Evolutionary conservation across 2,888 invertebrate genomes (phyloP), one percentile per base, ranked within the genome.

Genomic region (Therioaphis trifolii): DNA sequence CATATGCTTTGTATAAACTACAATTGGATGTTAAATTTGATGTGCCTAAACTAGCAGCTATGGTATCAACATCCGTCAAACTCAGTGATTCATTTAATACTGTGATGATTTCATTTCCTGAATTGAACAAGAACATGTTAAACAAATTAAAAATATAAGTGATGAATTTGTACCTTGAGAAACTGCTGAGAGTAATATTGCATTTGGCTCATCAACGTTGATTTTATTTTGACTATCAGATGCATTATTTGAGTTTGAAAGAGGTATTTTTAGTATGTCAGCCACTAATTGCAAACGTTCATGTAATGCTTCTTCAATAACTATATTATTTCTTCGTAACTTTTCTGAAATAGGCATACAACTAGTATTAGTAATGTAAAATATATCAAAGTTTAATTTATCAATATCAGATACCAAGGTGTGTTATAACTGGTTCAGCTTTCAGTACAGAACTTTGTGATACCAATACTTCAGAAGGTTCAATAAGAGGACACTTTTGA

Each of bases 241-340:
- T 14, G 55, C 21, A 5, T 40, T 79, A 71, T 14, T 29, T 11
- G 29, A 11, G 15, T 40, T 63, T 18, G 46, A 24, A 35, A 82
- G 35, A 52, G 94, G 93, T 88, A 94, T 92, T 88, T 93, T 92
- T 87, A 94, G 91, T 88, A 95, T 91, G 88, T 94, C 93, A 85
- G 94, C 94, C 86, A 94, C 92, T 85, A 95, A 90, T 86, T 91
- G 90, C 87, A 94, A 93, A 88, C 94, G 94, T 88, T 94, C 94
- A 84, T 91, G 90, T 86, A 95, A 88, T 69, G 93, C 92, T 87
- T 92, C 91, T 85, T 92, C 91, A 85, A 95, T 93, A 86, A 92
- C 89, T 87, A 92, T 92, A 88, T 94, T 94, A 87, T 94, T 92
- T 85, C 94, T 91, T 86, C 93, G 91, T 85, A 95, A 90, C 89